These are phyloP conservation scores for Geothlypis trichas DNA, from an alignment of 2,113 vertebrate species.

Conservation along the genomic window DNA sequence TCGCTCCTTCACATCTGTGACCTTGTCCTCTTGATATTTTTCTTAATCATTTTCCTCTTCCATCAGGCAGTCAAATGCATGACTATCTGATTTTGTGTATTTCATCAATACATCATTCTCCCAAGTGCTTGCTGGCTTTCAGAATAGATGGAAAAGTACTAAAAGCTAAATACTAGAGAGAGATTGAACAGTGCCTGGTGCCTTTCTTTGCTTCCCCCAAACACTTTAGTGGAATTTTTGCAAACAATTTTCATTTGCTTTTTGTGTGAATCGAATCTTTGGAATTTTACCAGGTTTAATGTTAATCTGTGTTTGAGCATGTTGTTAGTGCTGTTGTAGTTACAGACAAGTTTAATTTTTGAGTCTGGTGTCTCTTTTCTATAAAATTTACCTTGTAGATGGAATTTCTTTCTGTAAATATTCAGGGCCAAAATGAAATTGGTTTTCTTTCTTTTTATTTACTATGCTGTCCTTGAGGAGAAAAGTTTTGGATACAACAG, in stretches of 20 bases:
- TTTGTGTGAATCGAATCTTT: not conserved
- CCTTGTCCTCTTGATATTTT: conserved; percentile 17
- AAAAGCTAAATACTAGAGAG: not conserved
- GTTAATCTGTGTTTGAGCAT: not conserved
- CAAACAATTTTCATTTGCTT: not conserved
- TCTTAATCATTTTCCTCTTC: conserved; percentile 23
- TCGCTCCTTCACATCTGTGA: not conserved
- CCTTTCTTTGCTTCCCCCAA: not conserved
- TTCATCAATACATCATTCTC: not conserved
- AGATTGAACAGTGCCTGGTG: not conserved
- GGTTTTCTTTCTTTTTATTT: not conserved
- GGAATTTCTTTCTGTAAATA: not conserved
- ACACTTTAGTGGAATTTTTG: not conserved
- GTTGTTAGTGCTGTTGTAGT: not conserved
- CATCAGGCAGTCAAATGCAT: not conserved
- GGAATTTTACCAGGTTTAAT: not conserved
- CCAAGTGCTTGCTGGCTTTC: not conserved
- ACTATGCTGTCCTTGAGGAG: not conserved
- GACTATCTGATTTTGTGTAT: not conserved
- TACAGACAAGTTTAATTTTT: not conserved
- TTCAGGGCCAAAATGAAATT: not conserved
- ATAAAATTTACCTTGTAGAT: not conserved
- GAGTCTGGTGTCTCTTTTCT: not conserved
- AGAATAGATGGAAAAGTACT: not conserved
- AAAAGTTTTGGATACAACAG: not conserved